Evolutionary conservation across 2,888 invertebrate species (phyloP), one percentile per base, ranked within the genome.

Genomic region (Myopa tessellatipennis): DNA sequence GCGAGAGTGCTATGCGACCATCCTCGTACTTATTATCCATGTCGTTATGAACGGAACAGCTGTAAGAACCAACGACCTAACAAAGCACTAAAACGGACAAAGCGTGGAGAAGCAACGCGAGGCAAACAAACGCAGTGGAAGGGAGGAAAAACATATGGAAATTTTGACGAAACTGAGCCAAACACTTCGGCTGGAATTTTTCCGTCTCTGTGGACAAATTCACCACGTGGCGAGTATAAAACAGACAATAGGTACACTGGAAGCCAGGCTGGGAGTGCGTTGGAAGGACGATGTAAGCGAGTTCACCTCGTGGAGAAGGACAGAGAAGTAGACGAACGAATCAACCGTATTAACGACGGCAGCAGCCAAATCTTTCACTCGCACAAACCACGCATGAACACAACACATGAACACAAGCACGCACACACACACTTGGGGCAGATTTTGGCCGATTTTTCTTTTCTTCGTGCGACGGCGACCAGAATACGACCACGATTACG

Each of bases 401-500:
- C 78, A 79, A 77, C 74, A 78, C 79, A 77, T 61, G 70, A 36
- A 69, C 70, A 72, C 18, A 70, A 63, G 80, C 80, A 79, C 77
- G 77, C 76, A 74, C 80, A 77, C 58, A 69, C 61, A 82, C 61
- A 81, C 74, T 78, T 78, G 76, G 78, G 79, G 73, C 79, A 78
- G 78, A 80, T 81, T 82, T 84, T 84, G 84, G 83, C 84, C 84
- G 83, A 85, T 82, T 84, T 82, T 77, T 79, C 80, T 79, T 82
- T 80, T 80, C 78, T 79, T 79, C 80, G 79, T 76, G 78, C 50
- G 77, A 68, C 58, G 65, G 63, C 69, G 55, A n/a, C 73, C 45
- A 69, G 58, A 70, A 14, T 36, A 69, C 72, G 77, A 77, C 63
- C 50, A 63, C 77, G 69, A 77, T 61, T 67, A 55, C 73, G 78